Evolutionary conservation across 2,797 vertebrate genomes (phyloP).

Genomic region (Acrossocheilus fasciatus): DNA sequence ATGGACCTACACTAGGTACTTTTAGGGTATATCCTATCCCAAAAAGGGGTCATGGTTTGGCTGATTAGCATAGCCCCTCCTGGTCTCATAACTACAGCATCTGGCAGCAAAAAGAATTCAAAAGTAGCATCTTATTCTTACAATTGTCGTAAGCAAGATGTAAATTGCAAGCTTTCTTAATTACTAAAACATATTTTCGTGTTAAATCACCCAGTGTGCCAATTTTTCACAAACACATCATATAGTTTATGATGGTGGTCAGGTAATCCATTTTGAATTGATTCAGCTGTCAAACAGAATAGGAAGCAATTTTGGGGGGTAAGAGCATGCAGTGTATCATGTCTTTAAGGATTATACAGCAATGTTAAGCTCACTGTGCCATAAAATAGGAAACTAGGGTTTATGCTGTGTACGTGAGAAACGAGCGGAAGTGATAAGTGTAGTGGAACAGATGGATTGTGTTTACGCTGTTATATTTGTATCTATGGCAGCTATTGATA

Average conservation of each 20-base stretch:
- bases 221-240: background rate
- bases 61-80: background rate
- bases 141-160: too few species aligned
- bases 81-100: background rate
- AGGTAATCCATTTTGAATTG: background rate
- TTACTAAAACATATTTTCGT: background rate
- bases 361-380: conserved; percentile 13
- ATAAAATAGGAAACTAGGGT: conserved; percentile 4
- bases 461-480: conserved; percentile 29
- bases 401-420: conserved; percentile 29
- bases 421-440: background rate
- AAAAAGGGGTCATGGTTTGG: background rate
- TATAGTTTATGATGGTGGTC: background rate
- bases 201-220: background rate
- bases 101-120: background rate
- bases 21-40: background rate
- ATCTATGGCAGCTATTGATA: conserved; percentile 27
- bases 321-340: background rate
- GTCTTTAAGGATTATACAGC: conserved; percentile 2
- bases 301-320: background rate
- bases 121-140: background rate
- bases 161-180: background rate
- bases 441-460: conserved; percentile 31
- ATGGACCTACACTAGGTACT: background rate
- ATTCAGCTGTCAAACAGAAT: background rate